Evolutionary conservation across 2,888 invertebrate species (phyloP).

Genomic region (Phaonia tiefii): DNA sequence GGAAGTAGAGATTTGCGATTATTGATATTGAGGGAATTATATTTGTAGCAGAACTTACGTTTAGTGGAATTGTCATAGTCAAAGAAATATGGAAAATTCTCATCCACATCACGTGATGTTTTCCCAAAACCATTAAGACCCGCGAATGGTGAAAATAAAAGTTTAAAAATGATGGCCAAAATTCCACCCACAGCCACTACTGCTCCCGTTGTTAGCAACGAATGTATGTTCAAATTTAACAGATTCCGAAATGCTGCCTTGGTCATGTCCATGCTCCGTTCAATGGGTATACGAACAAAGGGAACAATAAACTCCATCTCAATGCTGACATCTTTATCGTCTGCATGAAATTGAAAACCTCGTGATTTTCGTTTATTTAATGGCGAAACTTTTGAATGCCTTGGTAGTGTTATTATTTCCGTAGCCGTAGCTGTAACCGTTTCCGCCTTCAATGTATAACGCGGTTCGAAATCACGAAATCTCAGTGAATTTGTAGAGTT

Average conservation of each 20-base stretch:
- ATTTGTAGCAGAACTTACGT: not conserved
- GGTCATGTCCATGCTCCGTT: conserved; percentile 78
- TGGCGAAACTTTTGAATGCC: no score
- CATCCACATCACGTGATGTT: conserved; percentile 44
- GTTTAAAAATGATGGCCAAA: conserved; percentile 71
- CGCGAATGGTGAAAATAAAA: conserved; percentile 68
- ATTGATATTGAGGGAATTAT: no score
- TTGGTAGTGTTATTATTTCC: not conserved
- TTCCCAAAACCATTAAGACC: conserved; percentile 54
- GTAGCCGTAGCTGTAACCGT: not conserved
- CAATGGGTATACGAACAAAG: conserved; percentile 83
- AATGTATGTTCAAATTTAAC: conserved; percentile 83
- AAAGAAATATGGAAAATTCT: not conserved
- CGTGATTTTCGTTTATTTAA: conserved; percentile 69
- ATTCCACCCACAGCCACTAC: conserved; percentile 81
- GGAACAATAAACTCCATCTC: conserved; percentile 84
- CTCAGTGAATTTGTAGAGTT: conserved; percentile 69
- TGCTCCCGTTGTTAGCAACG: conserved; percentile 82
- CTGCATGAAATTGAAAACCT: conserved; percentile 76
- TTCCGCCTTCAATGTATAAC: conserved; percentile 50
- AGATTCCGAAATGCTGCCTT: conserved; percentile 75
- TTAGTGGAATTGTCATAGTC: not conserved
- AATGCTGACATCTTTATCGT: conserved; percentile 77
- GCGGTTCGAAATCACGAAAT: conserved; percentile 75
- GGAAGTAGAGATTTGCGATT: not conserved